phyloP scores from a whole-genome alignment of 2,113 vertebrate species.

The Aptenodytes forsteri region DNA sequence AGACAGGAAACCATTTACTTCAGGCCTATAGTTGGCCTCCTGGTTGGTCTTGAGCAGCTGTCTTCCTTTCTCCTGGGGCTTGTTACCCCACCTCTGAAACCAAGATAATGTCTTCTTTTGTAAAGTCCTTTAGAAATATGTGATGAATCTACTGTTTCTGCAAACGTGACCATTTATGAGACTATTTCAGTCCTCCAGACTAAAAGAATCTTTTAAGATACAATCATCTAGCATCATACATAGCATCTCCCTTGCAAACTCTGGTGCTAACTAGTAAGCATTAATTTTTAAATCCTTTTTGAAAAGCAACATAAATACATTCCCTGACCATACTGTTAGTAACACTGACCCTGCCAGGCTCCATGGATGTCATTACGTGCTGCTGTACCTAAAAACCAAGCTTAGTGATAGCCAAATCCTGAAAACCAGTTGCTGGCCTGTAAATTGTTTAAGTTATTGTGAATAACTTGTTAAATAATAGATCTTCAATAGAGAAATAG shows the following conservation, averaged over 20 bases:
- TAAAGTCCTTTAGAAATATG: neutral
- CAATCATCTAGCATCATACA: neutral
- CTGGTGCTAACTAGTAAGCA: neutral
- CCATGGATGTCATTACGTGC: neutral
- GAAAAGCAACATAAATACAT: neutral
- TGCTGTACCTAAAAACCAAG: neutral
- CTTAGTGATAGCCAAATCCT: neutral
- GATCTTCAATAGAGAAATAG: neutral
- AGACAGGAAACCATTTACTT: neutral
- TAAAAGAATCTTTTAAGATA: neutral
- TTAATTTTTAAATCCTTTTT: neutral
- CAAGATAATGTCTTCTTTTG: neutral
- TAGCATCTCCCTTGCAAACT: neutral
- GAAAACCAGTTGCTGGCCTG: neutral
- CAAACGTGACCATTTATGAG: neutral
- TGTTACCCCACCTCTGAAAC: neutral
- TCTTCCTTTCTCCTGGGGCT: neutral
- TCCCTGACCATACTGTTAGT: neutral
- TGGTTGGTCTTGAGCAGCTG: neutral
- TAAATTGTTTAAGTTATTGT: neutral
- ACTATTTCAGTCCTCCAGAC: neutral
- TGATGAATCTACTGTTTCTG: neutral
- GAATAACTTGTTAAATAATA: neutral
- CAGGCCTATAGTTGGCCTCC: neutral
- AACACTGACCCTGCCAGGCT: neutral